phyloP scores from a whole-genome alignment of 2,888 invertebrate genomes.

The Petrolisthes cinctipes region DNA sequence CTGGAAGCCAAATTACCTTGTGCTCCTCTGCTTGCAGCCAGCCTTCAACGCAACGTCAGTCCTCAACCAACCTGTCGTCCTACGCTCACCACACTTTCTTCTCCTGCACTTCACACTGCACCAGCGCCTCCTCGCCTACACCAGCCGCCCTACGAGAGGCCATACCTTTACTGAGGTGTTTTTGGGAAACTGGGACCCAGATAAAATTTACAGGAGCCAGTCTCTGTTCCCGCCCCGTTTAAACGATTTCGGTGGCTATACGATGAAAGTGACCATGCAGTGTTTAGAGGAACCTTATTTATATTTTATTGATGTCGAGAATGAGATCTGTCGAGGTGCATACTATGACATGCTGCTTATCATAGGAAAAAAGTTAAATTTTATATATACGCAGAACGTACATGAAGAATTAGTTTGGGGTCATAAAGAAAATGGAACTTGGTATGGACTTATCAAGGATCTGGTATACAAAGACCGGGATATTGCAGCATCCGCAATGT shows the following conservation, averaged over 20 bases:
- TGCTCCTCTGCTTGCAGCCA: slow-evolving; percentile 30
- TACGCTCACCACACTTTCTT: slow-evolving; percentile 31
- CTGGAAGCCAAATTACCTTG: slow-evolving; percentile 39
- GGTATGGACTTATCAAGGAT: slow-evolving; percentile 53
- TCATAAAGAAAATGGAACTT: slow-evolving; percentile 43
- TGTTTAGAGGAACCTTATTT: slow-evolving; percentile 24
- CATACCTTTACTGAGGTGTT: not conserved
- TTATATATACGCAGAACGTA: slow-evolving; percentile 23
- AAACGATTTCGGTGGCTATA: slow-evolving; percentile 24
- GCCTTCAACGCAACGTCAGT: slow-evolving; percentile 11
- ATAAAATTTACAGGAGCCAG: not conserved
- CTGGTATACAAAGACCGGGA: slow-evolving; percentile 29
- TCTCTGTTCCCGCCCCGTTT: slow-evolving; percentile 9
- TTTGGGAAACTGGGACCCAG: slow-evolving; percentile 9
- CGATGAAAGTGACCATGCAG: not conserved
- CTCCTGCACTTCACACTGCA: not conserved
- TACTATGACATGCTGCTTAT: slow-evolving; percentile 35
- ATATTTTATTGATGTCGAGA: not conserved
- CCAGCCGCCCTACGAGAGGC: not conserved
- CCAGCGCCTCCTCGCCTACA: not conserved
- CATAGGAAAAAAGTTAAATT: slow-evolving; percentile 37
- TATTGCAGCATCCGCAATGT: slow-evolving; percentile 36
- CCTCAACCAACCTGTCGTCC: slow-evolving; percentile 20
- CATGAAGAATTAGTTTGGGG: not conserved
- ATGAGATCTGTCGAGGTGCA: slow-evolving; percentile 22